phyloP scores from a whole-genome alignment of 2,888 invertebrate genomes.

The Rotaria magnacalcarata region DNA sequence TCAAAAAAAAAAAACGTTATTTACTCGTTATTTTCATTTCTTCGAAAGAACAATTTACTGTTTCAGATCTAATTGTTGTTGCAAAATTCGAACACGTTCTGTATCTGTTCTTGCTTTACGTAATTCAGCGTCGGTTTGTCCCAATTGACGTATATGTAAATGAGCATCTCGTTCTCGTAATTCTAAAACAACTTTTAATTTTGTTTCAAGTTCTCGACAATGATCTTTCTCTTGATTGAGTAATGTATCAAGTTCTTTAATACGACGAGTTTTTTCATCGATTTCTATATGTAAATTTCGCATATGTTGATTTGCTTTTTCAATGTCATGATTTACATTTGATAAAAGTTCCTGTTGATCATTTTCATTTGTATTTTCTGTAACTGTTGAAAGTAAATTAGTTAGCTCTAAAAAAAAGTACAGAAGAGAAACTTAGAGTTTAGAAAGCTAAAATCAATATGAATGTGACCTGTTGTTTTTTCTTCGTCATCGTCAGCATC shows the following conservation, averaged over 20 bases:
- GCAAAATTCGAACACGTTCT: slow-evolving; percentile 26
- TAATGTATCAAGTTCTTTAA: background rate
- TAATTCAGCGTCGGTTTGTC: slow-evolving; percentile 34
- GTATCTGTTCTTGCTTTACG: slow-evolving; percentile 23
- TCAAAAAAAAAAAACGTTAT: too few relatives aligned
- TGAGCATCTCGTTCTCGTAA: slow-evolving; percentile 32
- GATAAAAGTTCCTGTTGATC: background rate
- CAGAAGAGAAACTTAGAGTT: background rate
- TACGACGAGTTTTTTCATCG: background rate
- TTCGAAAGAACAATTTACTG: background rate
- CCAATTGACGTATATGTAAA: slow-evolving; percentile 29
- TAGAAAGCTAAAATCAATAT: background rate
- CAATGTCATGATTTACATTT: background rate
- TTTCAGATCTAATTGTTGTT: slow-evolving; percentile 20
- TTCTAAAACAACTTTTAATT: slow-evolving; percentile 33
- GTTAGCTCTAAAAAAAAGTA: background rate
- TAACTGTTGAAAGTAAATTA: background rate
- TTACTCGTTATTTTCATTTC: too few relatives aligned
- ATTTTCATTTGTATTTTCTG: background rate
- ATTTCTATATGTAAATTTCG: background rate
- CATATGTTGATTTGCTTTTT: slow-evolving; percentile 18
- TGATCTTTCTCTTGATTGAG: slow-evolving; percentile 16
- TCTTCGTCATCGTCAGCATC: background rate
- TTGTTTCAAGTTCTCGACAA: slow-evolving; percentile 10
- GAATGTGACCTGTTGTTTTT: background rate